Percentiles rank a stretch among this genome's conserved stretches.
These are phyloP conservation scores for Halictus quadricinctus DNA, from an alignment of 2,888 invertebrate genomes.

Conservation along the genomic window DNA sequence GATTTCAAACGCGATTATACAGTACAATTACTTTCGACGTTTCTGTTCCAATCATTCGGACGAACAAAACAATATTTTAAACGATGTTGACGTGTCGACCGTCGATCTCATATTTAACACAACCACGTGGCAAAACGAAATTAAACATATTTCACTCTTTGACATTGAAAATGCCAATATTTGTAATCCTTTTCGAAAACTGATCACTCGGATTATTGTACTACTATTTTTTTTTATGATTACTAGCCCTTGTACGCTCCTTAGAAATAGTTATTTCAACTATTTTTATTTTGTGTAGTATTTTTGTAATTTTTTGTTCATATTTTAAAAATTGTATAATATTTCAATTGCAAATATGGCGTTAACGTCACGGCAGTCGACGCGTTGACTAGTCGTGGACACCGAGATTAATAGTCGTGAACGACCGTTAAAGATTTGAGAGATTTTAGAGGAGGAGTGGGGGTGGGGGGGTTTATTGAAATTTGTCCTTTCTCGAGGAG, in stretches of 20 bases:
- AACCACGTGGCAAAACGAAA: background rate
- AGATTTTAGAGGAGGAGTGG: constrained; percentile 15
- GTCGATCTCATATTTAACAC: background rate
- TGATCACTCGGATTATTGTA: too few relatives aligned
- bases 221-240: too few relatives aligned
- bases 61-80: background rate
- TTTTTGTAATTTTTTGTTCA: background rate
- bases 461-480: background rate
- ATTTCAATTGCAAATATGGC: background rate
- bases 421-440: constrained; percentile 7
- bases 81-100: background rate
- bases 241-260: too few relatives aligned
- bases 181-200: background rate
- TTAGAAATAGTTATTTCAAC: background rate
- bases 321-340: background rate
- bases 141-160: background rate
- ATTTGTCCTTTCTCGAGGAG: constrained; percentile 23
- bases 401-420: background rate
- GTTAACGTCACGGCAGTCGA: background rate
- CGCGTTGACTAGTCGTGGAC: background rate
- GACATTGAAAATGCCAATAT: background rate
- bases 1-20: background rate
- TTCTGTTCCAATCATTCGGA: background rate
- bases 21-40: background rate
- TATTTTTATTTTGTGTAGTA: background rate